phyloP scores from a whole-genome alignment of 2,888 invertebrate genomes.

The Aspidiotus rigidus region DNA sequence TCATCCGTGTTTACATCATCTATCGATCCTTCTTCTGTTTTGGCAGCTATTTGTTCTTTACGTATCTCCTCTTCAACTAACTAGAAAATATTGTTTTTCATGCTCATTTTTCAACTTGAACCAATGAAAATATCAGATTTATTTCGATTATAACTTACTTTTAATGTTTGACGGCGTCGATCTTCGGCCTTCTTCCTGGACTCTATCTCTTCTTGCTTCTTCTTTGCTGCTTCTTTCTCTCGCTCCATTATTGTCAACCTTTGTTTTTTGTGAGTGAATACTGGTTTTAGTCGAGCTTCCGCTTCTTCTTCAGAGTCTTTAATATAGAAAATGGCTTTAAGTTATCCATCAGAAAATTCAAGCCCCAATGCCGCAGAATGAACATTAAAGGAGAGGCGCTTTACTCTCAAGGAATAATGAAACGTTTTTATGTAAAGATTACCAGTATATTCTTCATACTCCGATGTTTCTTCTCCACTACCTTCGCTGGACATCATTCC shows the following conservation, averaged over 20 bases:
- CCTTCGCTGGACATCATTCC: slow-evolving; percentile 44
- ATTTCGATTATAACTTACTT: slow-evolving; percentile 43
- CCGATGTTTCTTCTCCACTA: slow-evolving; percentile 50
- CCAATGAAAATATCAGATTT: too few species aligned
- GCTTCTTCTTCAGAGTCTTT: slow-evolving; percentile 79
- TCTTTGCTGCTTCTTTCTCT: slow-evolving; percentile 75
- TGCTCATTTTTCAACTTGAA: too few species aligned
- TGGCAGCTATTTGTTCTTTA: slow-evolving; percentile 61
- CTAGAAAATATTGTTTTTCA: slow-evolving; percentile 40
- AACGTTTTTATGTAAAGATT: slow-evolving; percentile 29
- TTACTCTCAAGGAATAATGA: too few species aligned
- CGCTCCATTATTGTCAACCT: slow-evolving; percentile 91
- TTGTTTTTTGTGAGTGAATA: slow-evolving; percentile 87
- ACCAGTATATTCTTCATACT: slow-evolving; percentile 71
- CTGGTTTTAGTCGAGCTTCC: slow-evolving; percentile 84
- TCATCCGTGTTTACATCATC: slow-evolving; percentile 86
- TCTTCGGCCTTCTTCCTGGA: slow-evolving; percentile 80
- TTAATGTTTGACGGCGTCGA: slow-evolving; percentile 72
- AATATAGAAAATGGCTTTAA: too few species aligned
- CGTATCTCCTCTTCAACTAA: slow-evolving; percentile 82
- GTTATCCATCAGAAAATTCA: not conserved
- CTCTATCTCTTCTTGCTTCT: slow-evolving; percentile 76
- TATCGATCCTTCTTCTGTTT: slow-evolving; percentile 58
- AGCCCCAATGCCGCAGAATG: not conserved
- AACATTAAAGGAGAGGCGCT: not conserved